These are phyloP conservation scores for Nemoura dubitans DNA, from an alignment of 2,888 invertebrate genomes.

Conservation along the genomic window DNA sequence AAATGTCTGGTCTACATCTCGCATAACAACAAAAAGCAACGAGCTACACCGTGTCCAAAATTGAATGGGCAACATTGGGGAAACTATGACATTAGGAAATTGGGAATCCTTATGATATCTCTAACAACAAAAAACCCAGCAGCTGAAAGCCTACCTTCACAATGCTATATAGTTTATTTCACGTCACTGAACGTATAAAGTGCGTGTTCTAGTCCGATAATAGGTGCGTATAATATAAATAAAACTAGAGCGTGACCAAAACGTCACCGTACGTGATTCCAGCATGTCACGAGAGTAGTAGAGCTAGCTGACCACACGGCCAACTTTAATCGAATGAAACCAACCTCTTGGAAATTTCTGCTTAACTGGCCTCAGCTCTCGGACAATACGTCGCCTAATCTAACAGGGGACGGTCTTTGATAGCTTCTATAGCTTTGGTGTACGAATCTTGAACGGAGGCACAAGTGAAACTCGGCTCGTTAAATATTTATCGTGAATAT, in stretches of 20 bases:
- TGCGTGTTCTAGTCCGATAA: background rate
- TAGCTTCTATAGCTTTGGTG: background rate
- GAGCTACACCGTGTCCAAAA: too few relatives aligned
- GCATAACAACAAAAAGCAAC: too few relatives aligned
- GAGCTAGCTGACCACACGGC: background rate
- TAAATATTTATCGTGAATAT: too few relatives aligned
- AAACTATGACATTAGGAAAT: too few relatives aligned
- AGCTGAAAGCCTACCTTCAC: too few relatives aligned
- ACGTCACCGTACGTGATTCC: background rate
- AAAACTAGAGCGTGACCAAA: background rate
- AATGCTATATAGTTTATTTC: too few relatives aligned
- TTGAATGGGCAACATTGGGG: too few relatives aligned
- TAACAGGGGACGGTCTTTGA: background rate
- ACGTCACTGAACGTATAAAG: background rate
- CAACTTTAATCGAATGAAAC: conserved; percentile 9
- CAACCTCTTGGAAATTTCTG: conserved; percentile 14
- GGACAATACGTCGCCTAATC: background rate
- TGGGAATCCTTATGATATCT: too few relatives aligned
- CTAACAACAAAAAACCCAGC: too few relatives aligned
- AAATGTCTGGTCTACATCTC: too few relatives aligned
- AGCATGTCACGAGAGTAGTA: background rate
- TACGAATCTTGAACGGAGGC: background rate
- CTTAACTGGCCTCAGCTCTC: background rate
- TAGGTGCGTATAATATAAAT: background rate
- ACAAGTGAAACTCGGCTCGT: too few relatives aligned